phyloP scores from a whole-genome alignment of 2,797 vertebrate species.

The Phrynocephalus forsythii region DNA sequence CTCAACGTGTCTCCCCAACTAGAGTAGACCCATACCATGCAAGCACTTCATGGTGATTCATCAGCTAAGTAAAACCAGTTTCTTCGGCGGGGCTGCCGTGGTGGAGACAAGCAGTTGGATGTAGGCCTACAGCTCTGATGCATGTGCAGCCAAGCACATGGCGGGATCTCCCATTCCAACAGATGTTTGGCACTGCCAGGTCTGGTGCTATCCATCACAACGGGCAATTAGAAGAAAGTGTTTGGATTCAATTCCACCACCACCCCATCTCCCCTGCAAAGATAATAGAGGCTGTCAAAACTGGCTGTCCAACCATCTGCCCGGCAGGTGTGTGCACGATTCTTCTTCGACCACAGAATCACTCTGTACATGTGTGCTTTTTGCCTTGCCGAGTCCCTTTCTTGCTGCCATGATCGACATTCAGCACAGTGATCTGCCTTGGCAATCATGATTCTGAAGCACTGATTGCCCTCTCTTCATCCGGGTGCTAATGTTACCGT shows the following conservation, averaged over 20 bases:
- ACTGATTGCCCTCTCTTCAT: neutral
- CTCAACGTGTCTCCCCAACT: too few relatives aligned
- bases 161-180: neutral
- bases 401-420: neutral
- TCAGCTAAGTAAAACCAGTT: too few relatives aligned
- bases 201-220: neutral
- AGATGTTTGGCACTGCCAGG: slow-evolving; percentile 15
- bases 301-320: neutral
- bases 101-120: too few relatives aligned
- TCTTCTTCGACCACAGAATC: neutral
- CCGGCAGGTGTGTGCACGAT: neutral
- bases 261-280: neutral
- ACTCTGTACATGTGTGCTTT: neutral
- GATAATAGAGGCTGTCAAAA: neutral
- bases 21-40: too few relatives aligned
- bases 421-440: neutral
- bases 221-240: neutral
- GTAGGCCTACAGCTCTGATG: too few relatives aligned
- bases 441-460: neutral
- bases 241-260: neutral
- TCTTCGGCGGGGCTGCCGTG: too few relatives aligned
- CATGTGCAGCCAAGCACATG: neutral
- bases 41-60: too few relatives aligned
- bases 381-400: neutral
- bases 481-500: slow-evolving; percentile 12